These are phyloP conservation scores for Leucoraja erinaceus DNA, from an alignment of 2,113 vertebrate genomes.

Conservation along the genomic window DNA sequence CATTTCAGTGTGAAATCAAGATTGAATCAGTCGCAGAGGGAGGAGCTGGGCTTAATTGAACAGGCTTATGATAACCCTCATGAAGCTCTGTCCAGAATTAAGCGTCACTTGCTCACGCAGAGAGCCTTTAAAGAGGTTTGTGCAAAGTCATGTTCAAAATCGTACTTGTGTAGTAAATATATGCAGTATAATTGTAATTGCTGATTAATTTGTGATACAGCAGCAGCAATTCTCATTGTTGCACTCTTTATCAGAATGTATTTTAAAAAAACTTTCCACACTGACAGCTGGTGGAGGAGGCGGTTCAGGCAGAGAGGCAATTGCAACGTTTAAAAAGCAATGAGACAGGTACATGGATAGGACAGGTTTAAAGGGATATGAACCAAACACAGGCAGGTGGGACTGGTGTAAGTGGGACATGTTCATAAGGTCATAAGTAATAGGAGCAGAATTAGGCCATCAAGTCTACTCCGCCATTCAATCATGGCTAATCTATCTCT, in stretches of 20 bases:
- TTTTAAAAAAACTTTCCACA: neutral
- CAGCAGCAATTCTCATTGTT: neutral
- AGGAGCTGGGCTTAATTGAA: slow-evolving; percentile 91
- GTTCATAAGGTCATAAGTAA: too few relatives aligned
- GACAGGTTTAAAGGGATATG: too few relatives aligned
- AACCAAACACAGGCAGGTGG: too few relatives aligned
- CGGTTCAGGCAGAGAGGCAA: too few relatives aligned
- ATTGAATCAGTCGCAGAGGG: slow-evolving; percentile 94
- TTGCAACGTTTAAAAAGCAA: too few relatives aligned
- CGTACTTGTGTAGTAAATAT: neutral
- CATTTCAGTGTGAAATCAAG: slow-evolving; percentile 85
- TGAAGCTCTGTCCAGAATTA: slow-evolving; percentile 94
- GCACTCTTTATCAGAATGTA: neutral
- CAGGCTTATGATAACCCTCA: slow-evolving; percentile 98
- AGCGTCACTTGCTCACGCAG: slow-evolving; percentile 95
- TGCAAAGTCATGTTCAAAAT: neutral
- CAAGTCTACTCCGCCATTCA: too few relatives aligned
- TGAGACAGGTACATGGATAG: too few relatives aligned
- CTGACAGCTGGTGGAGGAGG: too few relatives aligned
- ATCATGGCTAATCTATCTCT: too few relatives aligned
- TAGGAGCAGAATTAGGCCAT: too few relatives aligned
- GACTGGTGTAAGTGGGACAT: too few relatives aligned
- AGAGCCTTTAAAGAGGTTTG: slow-evolving; percentile 96
- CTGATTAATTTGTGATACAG: neutral
- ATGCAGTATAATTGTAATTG: neutral